Conservation (phyloP, 2,888 invertebrate genomes). For the Gymnosoma rotundatum region DNA sequence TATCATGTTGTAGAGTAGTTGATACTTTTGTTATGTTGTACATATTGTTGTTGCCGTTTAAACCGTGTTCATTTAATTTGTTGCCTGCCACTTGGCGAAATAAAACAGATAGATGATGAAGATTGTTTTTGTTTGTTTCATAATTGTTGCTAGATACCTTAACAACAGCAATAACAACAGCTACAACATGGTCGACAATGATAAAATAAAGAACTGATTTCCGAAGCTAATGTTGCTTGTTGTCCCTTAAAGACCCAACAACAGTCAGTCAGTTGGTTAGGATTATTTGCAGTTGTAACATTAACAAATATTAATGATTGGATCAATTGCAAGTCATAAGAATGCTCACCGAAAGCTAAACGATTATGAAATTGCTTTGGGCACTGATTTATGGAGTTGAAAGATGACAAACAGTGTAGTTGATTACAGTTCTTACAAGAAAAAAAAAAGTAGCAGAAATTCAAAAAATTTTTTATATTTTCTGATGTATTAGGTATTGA, state of each 20-base stretch:
- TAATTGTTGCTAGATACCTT: constrained; percentile 37
- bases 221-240: constrained; percentile 5
- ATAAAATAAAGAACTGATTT: constrained; percentile 6
- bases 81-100: constrained; percentile 64
- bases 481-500: no score
- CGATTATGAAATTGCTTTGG: constrained; percentile 32
- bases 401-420: neutral
- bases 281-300: constrained; percentile 14
- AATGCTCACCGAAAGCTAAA: constrained; percentile 23
- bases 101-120: constrained; percentile 49
- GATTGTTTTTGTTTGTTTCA: constrained; percentile 22
- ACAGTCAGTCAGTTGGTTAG: neutral
- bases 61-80: constrained; percentile 67
- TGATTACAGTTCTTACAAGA: neutral
- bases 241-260: constrained; percentile 26
- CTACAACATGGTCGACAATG: constrained; percentile 18
- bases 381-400: neutral
- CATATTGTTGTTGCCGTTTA: constrained; percentile 10
- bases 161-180: constrained; percentile 26
- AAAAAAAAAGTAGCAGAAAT: no score
- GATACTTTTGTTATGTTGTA: constrained; percentile 44
- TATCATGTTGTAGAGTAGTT: no score
- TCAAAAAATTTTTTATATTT: no score
- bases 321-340: constrained; percentile 46
- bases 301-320: constrained; percentile 46